Percentiles rank a stretch among this genome's conserved stretches.
phyloP scores from a whole-genome alignment of 2,113 vertebrate species.

The Ictalurus furcatus region DNA sequence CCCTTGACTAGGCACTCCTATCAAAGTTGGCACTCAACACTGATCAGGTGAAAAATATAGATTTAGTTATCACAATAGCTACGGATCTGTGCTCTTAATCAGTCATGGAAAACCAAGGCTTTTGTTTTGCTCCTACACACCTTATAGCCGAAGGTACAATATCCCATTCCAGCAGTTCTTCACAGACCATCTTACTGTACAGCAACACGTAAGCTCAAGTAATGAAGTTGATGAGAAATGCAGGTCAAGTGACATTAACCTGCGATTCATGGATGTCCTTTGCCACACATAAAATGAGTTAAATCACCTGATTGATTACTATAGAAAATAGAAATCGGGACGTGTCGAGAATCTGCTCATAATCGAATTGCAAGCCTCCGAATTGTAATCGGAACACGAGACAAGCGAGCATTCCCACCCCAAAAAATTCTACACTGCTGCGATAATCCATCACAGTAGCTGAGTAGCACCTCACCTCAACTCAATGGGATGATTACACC shows the following conservation, averaged over 20 bases:
- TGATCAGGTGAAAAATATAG: background rate
- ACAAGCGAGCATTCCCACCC: background rate
- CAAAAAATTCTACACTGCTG: background rate
- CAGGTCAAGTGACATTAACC: background rate
- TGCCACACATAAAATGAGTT: background rate
- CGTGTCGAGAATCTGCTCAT: background rate
- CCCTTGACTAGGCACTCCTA: background rate
- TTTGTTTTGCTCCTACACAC: background rate
- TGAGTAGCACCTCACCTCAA: conserved; percentile 18
- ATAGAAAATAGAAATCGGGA: background rate
- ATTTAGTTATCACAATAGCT: background rate
- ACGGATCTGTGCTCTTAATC: background rate
- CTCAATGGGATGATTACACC: conserved; percentile 37
- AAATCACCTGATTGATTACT: background rate
- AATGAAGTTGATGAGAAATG: background rate
- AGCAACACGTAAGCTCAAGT: background rate
- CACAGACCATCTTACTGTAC: background rate
- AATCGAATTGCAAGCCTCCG: background rate
- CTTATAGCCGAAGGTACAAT: background rate
- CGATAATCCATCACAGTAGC: background rate
- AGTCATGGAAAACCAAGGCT: background rate
- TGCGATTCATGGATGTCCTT: background rate
- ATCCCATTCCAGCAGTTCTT: background rate
- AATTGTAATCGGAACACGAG: background rate
- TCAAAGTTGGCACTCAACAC: background rate